These are phyloP conservation scores for Synanthedon formicaeformis DNA, from an alignment of 2,888 invertebrate species.

Conservation along the genomic window DNA sequence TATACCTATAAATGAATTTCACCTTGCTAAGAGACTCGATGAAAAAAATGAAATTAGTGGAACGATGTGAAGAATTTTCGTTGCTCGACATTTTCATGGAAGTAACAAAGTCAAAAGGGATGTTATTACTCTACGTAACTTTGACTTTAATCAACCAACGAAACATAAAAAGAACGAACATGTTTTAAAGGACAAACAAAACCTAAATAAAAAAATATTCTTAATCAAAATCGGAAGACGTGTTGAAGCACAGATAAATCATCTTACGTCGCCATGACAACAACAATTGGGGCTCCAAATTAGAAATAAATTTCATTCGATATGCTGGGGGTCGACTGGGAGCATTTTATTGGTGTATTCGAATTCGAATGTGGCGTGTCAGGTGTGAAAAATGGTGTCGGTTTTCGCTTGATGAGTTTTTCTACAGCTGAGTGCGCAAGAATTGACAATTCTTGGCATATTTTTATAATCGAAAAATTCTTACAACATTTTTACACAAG, in stretches of 20 bases:
- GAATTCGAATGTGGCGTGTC: constrained; percentile 28
- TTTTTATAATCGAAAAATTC: neutral
- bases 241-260: constrained; percentile 27
- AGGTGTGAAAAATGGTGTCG: constrained; percentile 41
- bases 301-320: constrained; percentile 44
- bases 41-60: too few species aligned
- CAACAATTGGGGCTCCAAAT: constrained; percentile 34
- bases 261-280: constrained; percentile 27
- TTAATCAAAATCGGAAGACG: constrained; percentile 7
- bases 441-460: neutral
- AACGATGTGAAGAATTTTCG: too few species aligned
- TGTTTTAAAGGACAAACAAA: neutral
- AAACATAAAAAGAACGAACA: neutral
- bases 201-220: constrained; percentile 13
- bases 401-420: constrained; percentile 23
- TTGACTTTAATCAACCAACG: too few species aligned
- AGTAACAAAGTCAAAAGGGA: neutral
- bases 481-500: neutral
- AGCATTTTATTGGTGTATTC: constrained; percentile 30
- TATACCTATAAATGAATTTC: too few species aligned
- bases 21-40: too few species aligned
- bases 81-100: neutral
- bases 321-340: constrained; percentile 18
- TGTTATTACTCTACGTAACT: neutral
- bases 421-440: constrained; percentile 2